A percentile compares a stretch with the other conserved stretches of the same genome.
Conservation (phyloP, 2,888 invertebrate species). For the Archips crataeganus region DNA sequence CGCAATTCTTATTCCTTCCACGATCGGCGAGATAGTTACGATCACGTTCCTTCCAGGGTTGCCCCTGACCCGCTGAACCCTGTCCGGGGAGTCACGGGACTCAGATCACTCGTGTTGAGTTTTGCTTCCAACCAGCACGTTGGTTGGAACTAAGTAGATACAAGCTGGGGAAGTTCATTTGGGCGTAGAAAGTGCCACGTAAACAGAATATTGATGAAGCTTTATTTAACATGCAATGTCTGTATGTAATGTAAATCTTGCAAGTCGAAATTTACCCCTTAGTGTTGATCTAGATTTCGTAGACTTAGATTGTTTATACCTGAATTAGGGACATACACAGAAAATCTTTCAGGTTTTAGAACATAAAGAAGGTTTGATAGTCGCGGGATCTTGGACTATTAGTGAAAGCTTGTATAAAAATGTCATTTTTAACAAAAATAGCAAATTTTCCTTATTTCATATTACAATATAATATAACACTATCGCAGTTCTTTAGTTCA, state of each 20-base stretch:
- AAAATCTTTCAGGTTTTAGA: too few relatives aligned
- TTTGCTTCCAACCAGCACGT: slow-evolving; percentile 25
- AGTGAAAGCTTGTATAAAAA: too few relatives aligned
- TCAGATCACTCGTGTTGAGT: slow-evolving; percentile 45
- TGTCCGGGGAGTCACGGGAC: slow-evolving; percentile 69
- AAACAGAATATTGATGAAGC: not conserved
- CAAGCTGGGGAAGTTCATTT: slow-evolving; percentile 17
- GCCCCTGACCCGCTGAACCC: slow-evolving; percentile 82
- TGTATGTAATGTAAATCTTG: too few relatives aligned
- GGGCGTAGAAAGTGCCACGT: not conserved
- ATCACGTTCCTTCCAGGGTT: slow-evolving; percentile 59
- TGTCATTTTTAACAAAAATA: too few relatives aligned
- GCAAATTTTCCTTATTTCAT: not conserved
- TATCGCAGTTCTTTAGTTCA: not conserved
- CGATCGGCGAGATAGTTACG: slow-evolving; percentile 67
- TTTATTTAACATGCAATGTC: too few relatives aligned
- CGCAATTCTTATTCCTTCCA: slow-evolving; percentile 74
- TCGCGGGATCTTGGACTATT: too few relatives aligned
- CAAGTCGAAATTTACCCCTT: too few relatives aligned
- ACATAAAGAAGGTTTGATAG: too few relatives aligned
- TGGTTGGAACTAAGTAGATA: slow-evolving; percentile 23
- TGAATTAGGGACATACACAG: too few relatives aligned
- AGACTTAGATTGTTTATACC: too few relatives aligned
- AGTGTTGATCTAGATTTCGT: too few relatives aligned
- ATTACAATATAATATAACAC: not conserved